Percentiles rank a stretch among this genome's conserved stretches.
Conservation (phyloP, 2,797 vertebrate species). For the Xenopus petersii region DNA sequence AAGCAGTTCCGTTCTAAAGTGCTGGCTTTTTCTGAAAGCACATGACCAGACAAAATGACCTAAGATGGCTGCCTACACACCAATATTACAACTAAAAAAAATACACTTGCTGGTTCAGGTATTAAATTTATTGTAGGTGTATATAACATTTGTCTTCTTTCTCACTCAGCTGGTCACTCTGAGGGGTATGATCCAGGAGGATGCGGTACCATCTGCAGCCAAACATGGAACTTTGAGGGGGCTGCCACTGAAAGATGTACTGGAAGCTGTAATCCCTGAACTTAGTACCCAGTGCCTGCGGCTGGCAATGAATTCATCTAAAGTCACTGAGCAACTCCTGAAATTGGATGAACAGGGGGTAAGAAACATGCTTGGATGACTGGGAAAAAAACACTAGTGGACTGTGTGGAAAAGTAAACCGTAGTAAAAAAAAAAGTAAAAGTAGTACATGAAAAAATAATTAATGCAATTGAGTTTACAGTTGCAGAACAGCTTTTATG, state of each 20-base stretch:
- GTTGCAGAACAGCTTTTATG: no score
- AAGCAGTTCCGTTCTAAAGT: no score
- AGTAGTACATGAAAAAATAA: no score
- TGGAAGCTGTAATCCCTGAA: conserved; percentile 85
- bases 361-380: conserved; percentile 52
- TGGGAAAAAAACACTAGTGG: no score
- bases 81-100: no score
- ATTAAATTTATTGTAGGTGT: neutral
- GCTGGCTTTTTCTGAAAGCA: no score
- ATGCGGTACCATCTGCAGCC: conserved; percentile 75
- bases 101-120: no score
- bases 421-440: no score
- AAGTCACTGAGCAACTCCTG: conserved; percentile 88
- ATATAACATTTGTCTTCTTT: neutral
- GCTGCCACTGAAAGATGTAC: conserved; percentile 79
- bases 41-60: no score
- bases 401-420: no score
- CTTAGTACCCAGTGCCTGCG: conserved; percentile 81
- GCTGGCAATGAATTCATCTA: conserved; percentile 77
- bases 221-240: conserved; percentile 80
- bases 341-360: conserved; percentile 94
- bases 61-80: no score
- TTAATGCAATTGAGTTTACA: no score
- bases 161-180: conserved; percentile 78
- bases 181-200: conserved; percentile 84